Conservation (phyloP, 2,797 vertebrate genomes). For the Meriones psammophilus region DNA sequence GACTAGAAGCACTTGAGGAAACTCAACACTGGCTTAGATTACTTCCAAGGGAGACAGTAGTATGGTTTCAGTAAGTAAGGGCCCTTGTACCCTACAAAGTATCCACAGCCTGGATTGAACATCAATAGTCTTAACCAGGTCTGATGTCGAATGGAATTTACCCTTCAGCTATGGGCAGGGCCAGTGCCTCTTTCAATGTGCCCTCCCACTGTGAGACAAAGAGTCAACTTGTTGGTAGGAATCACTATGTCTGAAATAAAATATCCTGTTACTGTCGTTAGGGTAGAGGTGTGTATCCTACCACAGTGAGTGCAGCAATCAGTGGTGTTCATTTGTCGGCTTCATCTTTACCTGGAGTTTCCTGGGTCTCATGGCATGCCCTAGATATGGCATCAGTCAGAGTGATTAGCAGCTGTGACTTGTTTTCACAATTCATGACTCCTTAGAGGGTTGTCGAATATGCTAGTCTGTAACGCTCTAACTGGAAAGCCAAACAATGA, state of each 20-base stretch:
- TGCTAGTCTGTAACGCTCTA: not conserved
- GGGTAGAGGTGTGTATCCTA: not conserved
- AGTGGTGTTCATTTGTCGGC: fast-evolving
- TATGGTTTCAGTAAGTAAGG: not conserved
- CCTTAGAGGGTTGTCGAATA: not conserved
- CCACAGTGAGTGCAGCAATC: no score
- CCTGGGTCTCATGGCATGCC: not conserved
- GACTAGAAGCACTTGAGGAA: not conserved
- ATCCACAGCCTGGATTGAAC: not conserved
- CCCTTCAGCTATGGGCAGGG: not conserved
- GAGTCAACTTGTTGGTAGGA: not conserved
- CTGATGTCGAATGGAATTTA: not conserved
- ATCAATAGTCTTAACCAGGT: not conserved
- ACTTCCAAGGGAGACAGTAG: not conserved
- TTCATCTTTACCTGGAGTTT: not conserved
- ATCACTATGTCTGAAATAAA: not conserved
- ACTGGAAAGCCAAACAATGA: not conserved
- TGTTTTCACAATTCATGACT: not conserved
- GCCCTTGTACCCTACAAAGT: not conserved
- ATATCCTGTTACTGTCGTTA: not conserved
- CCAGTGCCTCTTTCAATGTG: not conserved
- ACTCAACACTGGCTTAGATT: not conserved
- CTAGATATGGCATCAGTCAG: not conserved
- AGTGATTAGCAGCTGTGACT: not conserved
- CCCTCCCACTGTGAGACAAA: not conserved